A percentile compares a stretch with the other conserved stretches of the same genome.
Conservation (phyloP, 2,888 invertebrate genomes). For the Ashinkailepas kermadecensis region DNA sequence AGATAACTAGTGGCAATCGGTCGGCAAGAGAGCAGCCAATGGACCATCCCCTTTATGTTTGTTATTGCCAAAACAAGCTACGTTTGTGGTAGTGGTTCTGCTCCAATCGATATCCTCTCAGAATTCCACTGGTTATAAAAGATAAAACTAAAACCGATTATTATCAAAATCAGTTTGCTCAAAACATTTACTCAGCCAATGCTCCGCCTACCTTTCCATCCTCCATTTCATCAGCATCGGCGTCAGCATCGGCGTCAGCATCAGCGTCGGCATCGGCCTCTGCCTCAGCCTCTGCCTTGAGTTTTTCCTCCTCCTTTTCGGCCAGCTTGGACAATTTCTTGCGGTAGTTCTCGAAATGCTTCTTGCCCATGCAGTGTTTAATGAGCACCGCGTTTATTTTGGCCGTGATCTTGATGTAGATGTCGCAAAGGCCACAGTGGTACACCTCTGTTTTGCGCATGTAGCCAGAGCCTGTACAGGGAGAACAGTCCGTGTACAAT, state of each 20-base stretch:
- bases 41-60: no score
- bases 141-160: no score
- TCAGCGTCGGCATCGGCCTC: neutral
- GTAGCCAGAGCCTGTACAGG: slow-evolving; percentile 1
- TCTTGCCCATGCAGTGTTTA: slow-evolving; percentile 24
- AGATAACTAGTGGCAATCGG: no score
- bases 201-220: neutral
- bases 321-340: neutral
- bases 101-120: no score
- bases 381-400: slow-evolving; percentile 15
- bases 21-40: no score
- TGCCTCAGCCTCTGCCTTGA: neutral
- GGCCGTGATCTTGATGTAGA: slow-evolving; percentile 20
- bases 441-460: slow-evolving; percentile 22
- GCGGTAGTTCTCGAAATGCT: slow-evolving; percentile 18
- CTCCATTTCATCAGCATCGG: neutral
- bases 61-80: no score
- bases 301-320: slow-evolving; percentile 13
- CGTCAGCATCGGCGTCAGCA: neutral
- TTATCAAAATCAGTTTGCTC: no score
- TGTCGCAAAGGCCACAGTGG: slow-evolving; percentile 22
- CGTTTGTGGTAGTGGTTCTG: no score
- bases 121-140: no score
- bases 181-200: no score
- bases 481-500: no score